Base-by-base conservation (phyloP, 2,113 vertebrate genomes). In the Sander lucioperca region DNA sequence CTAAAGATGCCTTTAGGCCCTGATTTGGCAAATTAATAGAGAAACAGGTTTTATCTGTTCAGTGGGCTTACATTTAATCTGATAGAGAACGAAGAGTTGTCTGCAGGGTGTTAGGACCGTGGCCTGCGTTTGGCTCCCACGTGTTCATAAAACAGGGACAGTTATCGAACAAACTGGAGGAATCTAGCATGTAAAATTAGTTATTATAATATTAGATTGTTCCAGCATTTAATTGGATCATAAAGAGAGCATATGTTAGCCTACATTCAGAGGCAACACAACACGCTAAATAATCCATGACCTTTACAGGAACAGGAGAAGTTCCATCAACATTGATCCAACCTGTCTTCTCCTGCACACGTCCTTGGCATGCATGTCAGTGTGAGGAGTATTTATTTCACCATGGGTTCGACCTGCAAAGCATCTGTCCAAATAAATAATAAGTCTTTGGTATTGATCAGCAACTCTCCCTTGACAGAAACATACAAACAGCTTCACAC, bases 1-100 rank as follows among this genome's bases (percentile, higher is more conserved):
- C 48, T 79, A 68, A 73, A 81, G 62, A 58, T 83, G 80, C 73
- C 76, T 77, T 69, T 4, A 36, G 71, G 68, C 71, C 19, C 56
- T 39, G 13, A 80, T 68, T 75, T 86, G 66, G 61, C 21, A 77
- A 74, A 48, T 1, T 25, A 81, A 77, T 30, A 53, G 43, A 83
- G 13, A 78, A 72, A 59, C 19, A 50, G 7, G 59, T 67, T 54
- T 59, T 33, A 82, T 83, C 13, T 64, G 48, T 79, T 82, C 3
- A 43, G 19, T 59, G 25, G 18, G 23, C 66, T 74, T 39, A 27
- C n/a, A 79, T 53, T 82, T 67, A 71, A 79, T 64, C 53, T 6
- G n/a, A 73, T 36, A 23, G 48, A 71, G 6, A 59, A 54, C 1
- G 13, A 79, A 68, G 62, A 48, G n/a, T 14, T 10, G 12, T 73